phyloP scores from a whole-genome alignment of 1,140 invertebrate species.

The Conus betulinus region DNA sequence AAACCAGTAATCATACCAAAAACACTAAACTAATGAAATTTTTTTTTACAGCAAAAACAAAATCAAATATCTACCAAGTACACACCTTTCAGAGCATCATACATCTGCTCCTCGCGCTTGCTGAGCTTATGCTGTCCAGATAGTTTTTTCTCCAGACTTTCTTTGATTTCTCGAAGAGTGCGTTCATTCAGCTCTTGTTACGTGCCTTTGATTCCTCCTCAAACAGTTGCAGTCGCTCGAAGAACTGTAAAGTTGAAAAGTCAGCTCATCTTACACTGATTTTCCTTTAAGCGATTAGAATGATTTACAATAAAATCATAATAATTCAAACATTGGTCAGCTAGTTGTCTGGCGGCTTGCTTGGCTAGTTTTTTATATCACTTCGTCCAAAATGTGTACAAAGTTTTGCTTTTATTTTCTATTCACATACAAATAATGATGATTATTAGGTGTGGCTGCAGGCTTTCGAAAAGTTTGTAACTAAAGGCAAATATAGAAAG shows the following conservation, averaged over 20 bases:
- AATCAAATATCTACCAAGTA: neutral
- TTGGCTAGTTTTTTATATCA: no score
- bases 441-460: no score
- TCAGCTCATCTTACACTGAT: neutral
- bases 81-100: constrained; percentile 67
- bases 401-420: no score
- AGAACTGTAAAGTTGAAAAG: constrained; percentile 58
- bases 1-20: neutral
- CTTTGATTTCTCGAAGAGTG: constrained; percentile 57
- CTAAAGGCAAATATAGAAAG: no score
- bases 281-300: no score
- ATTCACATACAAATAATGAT: no score
- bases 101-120: constrained; percentile 58
- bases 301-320: no score
- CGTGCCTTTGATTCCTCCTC: constrained; percentile 62
- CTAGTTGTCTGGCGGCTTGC: no score
- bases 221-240: constrained; percentile 62
- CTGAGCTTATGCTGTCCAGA: constrained; percentile 66
- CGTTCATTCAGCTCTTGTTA: constrained; percentile 60
- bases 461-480: no score
- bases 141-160: constrained; percentile 68
- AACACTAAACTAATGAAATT: neutral
- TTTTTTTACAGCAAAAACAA: neutral
- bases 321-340: no score
- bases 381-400: no score